Percentiles rank a stretch among this genome's conserved stretches.
Evolutionary conservation across 2,888 invertebrate genomes (phyloP).

Genomic region (Automeris io): DNA sequence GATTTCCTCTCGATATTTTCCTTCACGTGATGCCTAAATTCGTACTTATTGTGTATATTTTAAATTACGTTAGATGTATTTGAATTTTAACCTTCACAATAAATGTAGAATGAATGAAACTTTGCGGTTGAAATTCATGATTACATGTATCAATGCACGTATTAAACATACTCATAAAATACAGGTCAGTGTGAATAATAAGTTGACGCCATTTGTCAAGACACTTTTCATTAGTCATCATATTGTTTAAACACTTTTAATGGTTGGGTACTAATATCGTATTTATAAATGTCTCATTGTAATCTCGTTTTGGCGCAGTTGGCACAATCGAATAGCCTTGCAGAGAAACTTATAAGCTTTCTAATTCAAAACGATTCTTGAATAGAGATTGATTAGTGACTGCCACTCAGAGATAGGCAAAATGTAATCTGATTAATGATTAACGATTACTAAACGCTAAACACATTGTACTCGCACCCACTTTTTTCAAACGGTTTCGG

Average conservation of each 20-base stretch:
- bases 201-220: neutral
- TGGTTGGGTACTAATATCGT: neutral
- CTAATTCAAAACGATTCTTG: too few species aligned
- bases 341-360: neutral
- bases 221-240: neutral
- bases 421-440: too few species aligned
- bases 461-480: too few species aligned
- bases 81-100: neutral
- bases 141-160: neutral
- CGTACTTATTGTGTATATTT: too few species aligned
- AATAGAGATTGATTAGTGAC: too few species aligned
- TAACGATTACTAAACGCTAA: too few species aligned
- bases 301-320: neutral
- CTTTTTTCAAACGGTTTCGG: too few species aligned
- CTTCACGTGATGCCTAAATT: too few species aligned
- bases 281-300: neutral
- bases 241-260: neutral
- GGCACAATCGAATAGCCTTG: neutral
- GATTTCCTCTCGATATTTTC: too few species aligned
- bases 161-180: neutral
- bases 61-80: neutral
- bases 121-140: neutral
- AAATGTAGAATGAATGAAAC: neutral
- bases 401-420: too few species aligned
- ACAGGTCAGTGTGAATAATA: neutral